Percentiles rank a stretch among this genome's conserved stretches.
phyloP scores from a whole-genome alignment of 2,888 invertebrate species.

The Cephonodes hylas region DNA sequence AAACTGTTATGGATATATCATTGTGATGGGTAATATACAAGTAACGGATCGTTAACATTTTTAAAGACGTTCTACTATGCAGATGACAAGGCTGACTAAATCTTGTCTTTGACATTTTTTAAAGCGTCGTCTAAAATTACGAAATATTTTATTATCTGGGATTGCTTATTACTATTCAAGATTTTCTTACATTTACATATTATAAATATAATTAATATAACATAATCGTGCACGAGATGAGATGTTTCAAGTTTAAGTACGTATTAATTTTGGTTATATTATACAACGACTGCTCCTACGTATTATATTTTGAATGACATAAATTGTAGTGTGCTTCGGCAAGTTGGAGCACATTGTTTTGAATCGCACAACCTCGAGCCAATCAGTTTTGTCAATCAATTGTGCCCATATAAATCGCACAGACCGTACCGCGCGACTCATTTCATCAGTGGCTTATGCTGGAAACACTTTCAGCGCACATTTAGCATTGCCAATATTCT shows the following conservation, averaged over 20 bases:
- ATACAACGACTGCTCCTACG: not conserved
- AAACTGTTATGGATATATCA: not conserved
- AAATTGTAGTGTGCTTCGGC: not conserved
- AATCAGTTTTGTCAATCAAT: conserved; percentile 72
- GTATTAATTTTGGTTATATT: not conserved
- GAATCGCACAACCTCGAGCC: conserved; percentile 57
- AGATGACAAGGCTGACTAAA: not conserved
- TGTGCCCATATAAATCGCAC: conserved; percentile 69
- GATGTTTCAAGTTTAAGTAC: not conserved
- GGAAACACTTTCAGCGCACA: conserved; percentile 43
- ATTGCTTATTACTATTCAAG: not conserved
- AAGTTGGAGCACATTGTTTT: conserved; percentile 13
- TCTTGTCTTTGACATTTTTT: not conserved
- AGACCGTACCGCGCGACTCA: conserved; percentile 54
- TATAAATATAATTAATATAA: not conserved
- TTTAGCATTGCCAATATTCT: conserved; percentile 15
- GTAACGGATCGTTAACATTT: not conserved
- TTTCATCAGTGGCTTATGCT: conserved; percentile 60
- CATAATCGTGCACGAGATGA: not conserved
- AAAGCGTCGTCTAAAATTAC: not conserved
- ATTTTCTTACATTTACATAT: not conserved
- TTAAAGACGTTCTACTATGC: not conserved
- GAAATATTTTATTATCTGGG: not conserved
- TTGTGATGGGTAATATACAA: not conserved
- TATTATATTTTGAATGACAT: not conserved